Evolutionary conservation across 2,888 invertebrate species (phyloP), one percentile per base, ranked within the genome.

Genomic region (Neocrepidodera transversa): DNA sequence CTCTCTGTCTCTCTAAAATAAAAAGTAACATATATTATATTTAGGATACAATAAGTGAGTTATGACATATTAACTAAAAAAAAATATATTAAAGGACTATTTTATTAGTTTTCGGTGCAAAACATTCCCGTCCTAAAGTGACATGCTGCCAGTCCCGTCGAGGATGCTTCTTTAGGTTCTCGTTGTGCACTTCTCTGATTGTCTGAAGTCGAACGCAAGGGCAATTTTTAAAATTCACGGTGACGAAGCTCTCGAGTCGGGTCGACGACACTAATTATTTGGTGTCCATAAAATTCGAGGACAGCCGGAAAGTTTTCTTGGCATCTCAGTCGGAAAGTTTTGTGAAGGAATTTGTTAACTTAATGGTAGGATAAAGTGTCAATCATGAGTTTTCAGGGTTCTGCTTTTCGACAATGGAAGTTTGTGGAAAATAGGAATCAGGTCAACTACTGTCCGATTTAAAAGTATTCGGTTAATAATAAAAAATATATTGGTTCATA

Each of bases 201-300:
- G 35, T 30, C 17, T n/a, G 18, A 14, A 2, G 43, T 14, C 18
- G 30, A 36, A 35, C 23, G 47, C 16, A 5, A 23, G 48, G 38
- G n/a, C 26, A 23, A 36, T 50, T 50, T 50, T 38, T 16, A 35
- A 38, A 50, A 53, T 47, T 54, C 42, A 10, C n/a, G 36, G 36
- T 45, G 30, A 42, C 42, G 38, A 17, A 10, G 17, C 38, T 38
- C 17, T 17, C 45, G 23, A 13, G 35, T 36, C 14, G 26, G 54
- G 54, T 45, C 54, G 45, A 45, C 26, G 45, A 45, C 45, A 47
- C 54, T 54, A 45, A 54, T 54, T 54, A 54, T 54, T 43, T 18
- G 36, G 36, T 17, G 28, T 45, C 45, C 17, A 26, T 54, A 36
- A 47, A 54, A 54, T 45, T 36, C 35, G 26, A 26, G 43, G 35